Evolutionary conservation across 2,113 vertebrate genomes (phyloP).

Genomic region (Sinosuthora webbiana): DNA sequence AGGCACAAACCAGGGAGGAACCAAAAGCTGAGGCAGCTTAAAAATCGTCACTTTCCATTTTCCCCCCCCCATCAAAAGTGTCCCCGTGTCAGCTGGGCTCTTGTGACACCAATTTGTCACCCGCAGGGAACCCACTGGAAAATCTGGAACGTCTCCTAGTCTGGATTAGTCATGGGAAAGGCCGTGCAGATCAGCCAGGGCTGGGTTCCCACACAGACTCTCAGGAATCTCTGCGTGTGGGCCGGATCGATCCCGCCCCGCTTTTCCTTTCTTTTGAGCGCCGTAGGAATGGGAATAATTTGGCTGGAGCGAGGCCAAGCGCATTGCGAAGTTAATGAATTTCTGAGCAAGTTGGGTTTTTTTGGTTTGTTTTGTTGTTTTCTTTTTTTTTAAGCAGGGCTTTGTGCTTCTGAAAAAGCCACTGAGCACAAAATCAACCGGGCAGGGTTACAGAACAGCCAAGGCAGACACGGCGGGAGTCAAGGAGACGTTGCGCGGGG

Average conservation of each 20-base stretch:
- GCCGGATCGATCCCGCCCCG: not conserved
- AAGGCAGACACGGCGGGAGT: not conserved
- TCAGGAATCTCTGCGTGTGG: not conserved
- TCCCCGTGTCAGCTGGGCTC: not conserved
- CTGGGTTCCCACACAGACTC: not conserved
- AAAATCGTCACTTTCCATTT: not conserved
- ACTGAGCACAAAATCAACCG: conserved; percentile 10
- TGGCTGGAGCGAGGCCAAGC: not conserved
- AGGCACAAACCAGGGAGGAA: not conserved
- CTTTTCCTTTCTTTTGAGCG: not conserved
- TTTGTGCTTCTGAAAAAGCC: not conserved
- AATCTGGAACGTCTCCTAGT: not conserved
- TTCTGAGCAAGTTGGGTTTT: not conserved
- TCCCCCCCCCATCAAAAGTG: accelerated
- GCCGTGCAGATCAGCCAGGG: not conserved
- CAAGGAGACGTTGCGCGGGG: not conserved
- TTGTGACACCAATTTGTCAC: not conserved
- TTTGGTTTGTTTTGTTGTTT: not conserved
- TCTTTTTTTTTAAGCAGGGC: not conserved
- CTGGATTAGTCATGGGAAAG: not conserved
- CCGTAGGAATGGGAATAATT: not conserved
- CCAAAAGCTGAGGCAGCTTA: not conserved
- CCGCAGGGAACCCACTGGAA: not conserved
- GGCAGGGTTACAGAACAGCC: not conserved
- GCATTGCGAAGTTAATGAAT: conserved; percentile 39